Evolutionary conservation across 2,888 invertebrate species (phyloP).

Genomic region (Conus canariensis): DNA sequence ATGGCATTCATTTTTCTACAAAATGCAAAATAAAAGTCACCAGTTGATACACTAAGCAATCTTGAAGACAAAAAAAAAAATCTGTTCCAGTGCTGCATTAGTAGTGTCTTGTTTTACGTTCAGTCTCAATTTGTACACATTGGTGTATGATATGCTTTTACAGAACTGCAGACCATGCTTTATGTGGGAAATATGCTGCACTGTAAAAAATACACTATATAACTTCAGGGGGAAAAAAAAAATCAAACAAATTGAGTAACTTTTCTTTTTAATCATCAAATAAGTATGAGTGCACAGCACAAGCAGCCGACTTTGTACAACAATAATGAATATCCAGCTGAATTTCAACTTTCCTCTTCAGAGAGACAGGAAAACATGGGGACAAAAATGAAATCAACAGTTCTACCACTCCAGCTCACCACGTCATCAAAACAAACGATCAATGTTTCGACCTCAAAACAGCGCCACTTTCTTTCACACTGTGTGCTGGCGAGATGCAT

Average conservation of each 20-base stretch:
- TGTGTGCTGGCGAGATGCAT: neutral
- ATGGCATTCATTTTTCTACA: neutral
- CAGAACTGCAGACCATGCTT: neutral
- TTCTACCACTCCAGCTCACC: neutral
- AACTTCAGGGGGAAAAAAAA: neutral
- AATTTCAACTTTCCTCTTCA: constrained; percentile 4
- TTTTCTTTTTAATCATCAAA: neutral
- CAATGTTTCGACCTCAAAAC: neutral
- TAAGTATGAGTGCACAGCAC: constrained; percentile 1
- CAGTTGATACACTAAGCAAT: neutral
- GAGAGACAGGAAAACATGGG: neutral
- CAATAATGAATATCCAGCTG: neutral
- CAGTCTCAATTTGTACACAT: neutral
- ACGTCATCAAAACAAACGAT: neutral
- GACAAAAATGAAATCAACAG: neutral
- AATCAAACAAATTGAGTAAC: neutral
- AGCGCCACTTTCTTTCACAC: neutral
- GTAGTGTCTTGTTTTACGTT: neutral
- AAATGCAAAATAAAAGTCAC: neutral
- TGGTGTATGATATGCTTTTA: constrained; percentile 27
- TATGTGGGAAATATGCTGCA: neutral
- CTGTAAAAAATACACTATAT: neutral
- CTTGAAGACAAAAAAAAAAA: neutral
- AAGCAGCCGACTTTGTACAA: neutral
- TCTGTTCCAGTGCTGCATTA: constrained; percentile 4